These are phyloP conservation scores for Brachyhypopomus occidentalis DNA, from an alignment of 2,113 vertebrate species.

Conservation along the genomic window DNA sequence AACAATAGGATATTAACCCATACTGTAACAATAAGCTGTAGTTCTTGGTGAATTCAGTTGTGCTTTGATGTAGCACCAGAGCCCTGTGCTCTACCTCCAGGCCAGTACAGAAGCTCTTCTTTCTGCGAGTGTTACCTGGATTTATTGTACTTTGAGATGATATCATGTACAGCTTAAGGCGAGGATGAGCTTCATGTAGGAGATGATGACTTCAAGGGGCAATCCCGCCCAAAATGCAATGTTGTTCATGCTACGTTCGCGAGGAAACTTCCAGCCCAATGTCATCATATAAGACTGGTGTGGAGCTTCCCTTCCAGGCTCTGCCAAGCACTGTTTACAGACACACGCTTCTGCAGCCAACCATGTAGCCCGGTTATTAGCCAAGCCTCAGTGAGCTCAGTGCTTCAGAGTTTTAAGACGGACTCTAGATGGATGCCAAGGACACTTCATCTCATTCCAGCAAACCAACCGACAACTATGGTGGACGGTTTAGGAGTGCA, in stretches of 20 bases:
- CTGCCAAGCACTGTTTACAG: neutral
- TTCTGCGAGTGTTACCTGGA: neutral
- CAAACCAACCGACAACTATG: constrained; percentile 6
- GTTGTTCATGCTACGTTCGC: neutral
- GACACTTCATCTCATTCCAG: constrained; percentile 31
- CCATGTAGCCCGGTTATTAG: constrained; percentile 14
- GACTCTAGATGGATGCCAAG: constrained; percentile 5
- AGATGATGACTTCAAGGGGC: neutral
- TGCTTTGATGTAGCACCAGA: constrained; percentile 6
- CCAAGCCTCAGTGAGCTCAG: constrained; percentile 34
- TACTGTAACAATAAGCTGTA: neutral
- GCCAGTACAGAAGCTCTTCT: constrained; percentile 3
- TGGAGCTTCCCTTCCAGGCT: neutral
- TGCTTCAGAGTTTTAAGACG: constrained; percentile 3
- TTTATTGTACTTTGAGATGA: constrained; percentile 12
- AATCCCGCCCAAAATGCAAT: neutral
- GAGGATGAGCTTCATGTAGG: neutral
- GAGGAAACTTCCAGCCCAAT: neutral
- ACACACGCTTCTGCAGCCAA: constrained; percentile 17
- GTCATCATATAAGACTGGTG: neutral
- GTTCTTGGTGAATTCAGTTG: neutral
- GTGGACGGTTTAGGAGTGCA: constrained; percentile 25
- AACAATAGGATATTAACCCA: neutral
- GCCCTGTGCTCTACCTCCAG: neutral
- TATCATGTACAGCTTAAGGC: constrained; percentile 5